Conservation (phyloP, 2,888 invertebrate genomes). For the Siphonodentalium dalli region DNA sequence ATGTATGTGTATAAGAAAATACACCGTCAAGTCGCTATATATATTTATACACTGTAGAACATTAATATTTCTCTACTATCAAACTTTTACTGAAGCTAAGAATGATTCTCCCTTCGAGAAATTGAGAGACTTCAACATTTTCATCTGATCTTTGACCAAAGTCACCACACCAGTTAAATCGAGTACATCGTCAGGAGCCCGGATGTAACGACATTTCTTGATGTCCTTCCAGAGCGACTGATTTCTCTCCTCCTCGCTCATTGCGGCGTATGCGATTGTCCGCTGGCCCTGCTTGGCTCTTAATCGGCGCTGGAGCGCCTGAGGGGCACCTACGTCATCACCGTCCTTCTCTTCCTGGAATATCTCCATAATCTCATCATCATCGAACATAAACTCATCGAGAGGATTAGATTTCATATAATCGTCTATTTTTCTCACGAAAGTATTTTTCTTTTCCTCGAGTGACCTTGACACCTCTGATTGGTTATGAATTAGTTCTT, state of each 20-base stretch:
- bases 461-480: slow-evolving; percentile 33
- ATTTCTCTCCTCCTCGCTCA: slow-evolving; percentile 38
- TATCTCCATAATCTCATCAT: slow-evolving; percentile 15
- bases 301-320: not conserved
- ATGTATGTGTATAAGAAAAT: too few species aligned
- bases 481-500: slow-evolving; percentile 49
- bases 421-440: slow-evolving; percentile 38
- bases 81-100: too few species aligned
- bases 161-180: slow-evolving; percentile 57
- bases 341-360: slow-evolving; percentile 25
- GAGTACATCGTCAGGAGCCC: slow-evolving; percentile 46
- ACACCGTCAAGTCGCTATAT: too few species aligned
- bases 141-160: slow-evolving; percentile 51
- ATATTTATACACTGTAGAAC: too few species aligned
- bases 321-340: slow-evolving; percentile 19
- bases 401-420: slow-evolving; percentile 36
- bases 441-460: slow-evolving; percentile 38
- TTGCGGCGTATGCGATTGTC: not conserved
- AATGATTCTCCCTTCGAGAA: too few species aligned
- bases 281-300: not conserved
- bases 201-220: slow-evolving; percentile 54
- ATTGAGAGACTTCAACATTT: too few species aligned
- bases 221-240: slow-evolving; percentile 51
- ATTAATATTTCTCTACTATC: too few species aligned
- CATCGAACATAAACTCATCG: not conserved